These are phyloP conservation scores for Erpornis zantholeuca DNA, from an alignment of 2,113 vertebrate species.

Conservation along the genomic window DNA sequence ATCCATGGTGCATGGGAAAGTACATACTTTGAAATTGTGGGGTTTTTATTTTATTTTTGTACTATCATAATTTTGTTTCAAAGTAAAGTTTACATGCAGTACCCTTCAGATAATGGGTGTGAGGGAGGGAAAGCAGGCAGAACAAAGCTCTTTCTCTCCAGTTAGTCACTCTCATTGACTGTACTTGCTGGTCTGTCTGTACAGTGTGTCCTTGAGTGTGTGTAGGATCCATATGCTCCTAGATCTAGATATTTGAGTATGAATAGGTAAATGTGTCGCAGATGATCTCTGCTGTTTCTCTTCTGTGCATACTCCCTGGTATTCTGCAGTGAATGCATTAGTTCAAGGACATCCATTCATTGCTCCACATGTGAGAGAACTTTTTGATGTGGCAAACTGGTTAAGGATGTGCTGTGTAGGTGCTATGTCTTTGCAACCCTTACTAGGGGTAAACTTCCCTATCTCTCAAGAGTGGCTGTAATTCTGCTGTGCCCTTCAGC, in stretches of 20 bases:
- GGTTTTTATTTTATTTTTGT: background rate
- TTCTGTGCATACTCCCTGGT: background rate
- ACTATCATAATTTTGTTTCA: background rate
- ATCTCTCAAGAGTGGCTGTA: background rate
- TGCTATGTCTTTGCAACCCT: background rate
- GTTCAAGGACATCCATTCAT: background rate
- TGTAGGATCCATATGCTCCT: background rate
- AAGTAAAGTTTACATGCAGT: background rate
- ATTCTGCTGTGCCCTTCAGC: background rate
- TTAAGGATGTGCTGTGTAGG: background rate
- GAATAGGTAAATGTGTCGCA: background rate
- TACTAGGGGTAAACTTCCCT: background rate
- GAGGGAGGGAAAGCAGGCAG: background rate
- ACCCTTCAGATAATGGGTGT: background rate
- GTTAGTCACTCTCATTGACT: background rate
- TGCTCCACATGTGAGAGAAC: background rate
- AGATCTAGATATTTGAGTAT: background rate
- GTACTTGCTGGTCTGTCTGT: background rate
- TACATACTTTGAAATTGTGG: background rate
- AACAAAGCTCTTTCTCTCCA: constrained; percentile 1
- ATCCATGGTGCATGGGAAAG: background rate
- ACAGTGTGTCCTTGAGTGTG: background rate
- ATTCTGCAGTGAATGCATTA: background rate
- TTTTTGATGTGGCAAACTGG: background rate
- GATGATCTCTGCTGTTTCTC: background rate